Evolutionary conservation across 92 coral and sea anemone species (phyloP), one percentile per base, ranked within the genome.

Genomic region (Metridium senile): DNA sequence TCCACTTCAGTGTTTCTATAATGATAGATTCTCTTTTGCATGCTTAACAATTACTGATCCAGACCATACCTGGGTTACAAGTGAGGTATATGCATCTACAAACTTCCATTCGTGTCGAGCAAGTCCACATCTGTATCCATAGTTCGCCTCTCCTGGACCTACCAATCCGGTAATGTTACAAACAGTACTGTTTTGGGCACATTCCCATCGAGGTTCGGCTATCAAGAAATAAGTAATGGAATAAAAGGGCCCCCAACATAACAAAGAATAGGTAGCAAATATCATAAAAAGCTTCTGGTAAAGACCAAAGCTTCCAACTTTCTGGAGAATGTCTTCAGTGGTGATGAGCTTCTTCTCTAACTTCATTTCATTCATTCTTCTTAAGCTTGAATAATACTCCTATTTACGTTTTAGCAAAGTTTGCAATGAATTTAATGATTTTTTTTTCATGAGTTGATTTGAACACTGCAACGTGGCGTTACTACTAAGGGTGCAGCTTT

Each of bases 31-130:
- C n/a, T n/a, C n/a, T n/a, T n/a, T n/a, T n/a, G n/a, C n/a, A n/a
- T n/a, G n/a, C n/a, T n/a, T n/a, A n/a, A n/a, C n/a, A n/a, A n/a
- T n/a, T n/a, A n/a, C n/a, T n/a, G n/a, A n/a, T n/a, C n/a, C n/a
- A n/a, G n/a, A n/a, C n/a, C n/a, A n/a, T 54, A 66, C 71, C 71
- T 66, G 46, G 23, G 71, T 66, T 7, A 66, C 47, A 31, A 66
- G 34, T 66, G 71, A 66, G 1, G 71, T 66, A 33, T 66, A 66
- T n/a, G 29, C 71, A 31, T 66, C 34, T 0, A 66, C 71, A 66
- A 66, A 66, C 47, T 33, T 34, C 71, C 71, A 66, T 9, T 66
- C 71, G 25, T 66, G 45, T 0, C 71, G 71, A 28, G 71, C 46
- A 28, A 66, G 29, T 2, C 71, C 71, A 20, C 71, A 66, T 66